Evolutionary conservation across 1,140 invertebrate genomes (phyloP), one percentile per base, ranked within the genome.

Genomic region (Papilio dardanus): DNA sequence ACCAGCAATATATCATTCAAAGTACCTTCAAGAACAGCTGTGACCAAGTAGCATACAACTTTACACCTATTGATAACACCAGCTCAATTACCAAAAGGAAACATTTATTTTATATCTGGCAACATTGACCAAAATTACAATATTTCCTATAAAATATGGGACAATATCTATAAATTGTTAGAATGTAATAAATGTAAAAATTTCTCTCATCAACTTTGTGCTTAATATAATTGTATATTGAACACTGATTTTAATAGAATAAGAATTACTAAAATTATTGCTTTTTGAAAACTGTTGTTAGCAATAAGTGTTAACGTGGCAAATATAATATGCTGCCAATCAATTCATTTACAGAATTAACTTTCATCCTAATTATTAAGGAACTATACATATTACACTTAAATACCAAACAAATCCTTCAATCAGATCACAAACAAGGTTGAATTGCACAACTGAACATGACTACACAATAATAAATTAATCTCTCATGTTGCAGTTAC

Each of bases 401-500:
- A 93, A 89, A 89, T 71, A 76, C 74, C 84, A 91, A 92, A 88
- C 79, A 83, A 88, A 86, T 84, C 81, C 86, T 88, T 84, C 85
- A 88, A 90, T 91, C 89, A 93, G 90, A 93, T 93, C 91, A 90
- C 90, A 92, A 91, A 89, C 84, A 87, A 83, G 81, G 82, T 88
- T 86, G 84, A 86, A 91, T 90, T 90, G 89, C 88, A 91, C 88
- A 86, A 85, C 77, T 88, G 80, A 91, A 88, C 86, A 87, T 82
- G 82, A 87, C 85, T 89, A 90, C 86, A 85, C 86, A 81, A 80
- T 85, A 85, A 85, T 92, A 91, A 92, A 90, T 90, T 92, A 93
- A 92, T 93, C 91, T 93, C 91, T 87, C 89, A 74, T 81, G 82
- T 90, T 89, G 86, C 88, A 90, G 81, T 82, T 83, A 84, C 83